phyloP scores from a whole-genome alignment of 2,113 vertebrate species.

The Castor canadensis region DNA sequence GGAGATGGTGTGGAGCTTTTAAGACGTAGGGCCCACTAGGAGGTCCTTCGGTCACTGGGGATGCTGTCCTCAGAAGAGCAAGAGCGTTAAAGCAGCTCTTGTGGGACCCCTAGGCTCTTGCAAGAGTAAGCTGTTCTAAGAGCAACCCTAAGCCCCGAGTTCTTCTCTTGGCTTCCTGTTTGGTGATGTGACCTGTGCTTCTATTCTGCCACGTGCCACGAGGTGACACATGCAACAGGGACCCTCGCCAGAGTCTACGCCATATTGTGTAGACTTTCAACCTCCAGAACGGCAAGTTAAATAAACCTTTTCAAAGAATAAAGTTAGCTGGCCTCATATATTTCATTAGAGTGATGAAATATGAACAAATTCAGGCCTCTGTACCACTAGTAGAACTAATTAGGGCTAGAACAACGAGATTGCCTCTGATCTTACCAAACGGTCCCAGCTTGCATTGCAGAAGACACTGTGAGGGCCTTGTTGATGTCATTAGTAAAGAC shows the following conservation, averaged over 20 bases:
- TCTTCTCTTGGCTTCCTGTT: background rate
- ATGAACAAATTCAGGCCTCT: background rate
- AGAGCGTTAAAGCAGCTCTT: background rate
- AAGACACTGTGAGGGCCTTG: constrained; percentile 96
- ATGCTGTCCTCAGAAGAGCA: background rate
- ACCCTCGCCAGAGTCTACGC: background rate
- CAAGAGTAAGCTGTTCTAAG: background rate
- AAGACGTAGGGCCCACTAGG: background rate
- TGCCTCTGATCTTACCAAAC: constrained; percentile 91
- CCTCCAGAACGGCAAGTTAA: background rate
- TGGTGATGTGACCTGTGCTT: background rate
- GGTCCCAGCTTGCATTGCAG: constrained; percentile 97
- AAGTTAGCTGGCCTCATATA: background rate
- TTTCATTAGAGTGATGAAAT: background rate
- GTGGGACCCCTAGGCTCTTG: background rate
- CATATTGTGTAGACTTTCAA: too few relatives aligned
- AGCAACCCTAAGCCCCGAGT: background rate
- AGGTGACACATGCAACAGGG: background rate
- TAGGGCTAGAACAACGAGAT: background rate
- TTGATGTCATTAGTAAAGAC: constrained; percentile 98
- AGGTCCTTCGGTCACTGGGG: background rate
- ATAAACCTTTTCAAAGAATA: background rate
- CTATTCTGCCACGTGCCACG: background rate
- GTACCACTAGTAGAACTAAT: too few relatives aligned
- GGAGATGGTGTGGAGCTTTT: background rate